A percentile compares a stretch with the other conserved stretches of the same genome.
Conservation (phyloP, 2,113 vertebrate genomes). For the Boulengeromyrus knoepffleri region DNA sequence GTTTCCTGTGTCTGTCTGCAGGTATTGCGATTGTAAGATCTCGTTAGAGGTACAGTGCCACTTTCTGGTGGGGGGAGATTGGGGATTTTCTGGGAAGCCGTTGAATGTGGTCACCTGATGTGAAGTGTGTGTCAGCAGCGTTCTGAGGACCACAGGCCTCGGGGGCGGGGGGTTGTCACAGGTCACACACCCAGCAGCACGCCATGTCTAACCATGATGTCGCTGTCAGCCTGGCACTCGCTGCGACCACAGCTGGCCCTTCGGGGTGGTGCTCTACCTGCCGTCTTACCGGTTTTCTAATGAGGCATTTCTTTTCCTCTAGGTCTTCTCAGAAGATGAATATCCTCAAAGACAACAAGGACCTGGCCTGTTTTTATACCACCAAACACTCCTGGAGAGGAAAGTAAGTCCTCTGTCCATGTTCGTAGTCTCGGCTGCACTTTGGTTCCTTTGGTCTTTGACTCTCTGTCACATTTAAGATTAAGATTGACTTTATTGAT, state of each 20-base stretch:
- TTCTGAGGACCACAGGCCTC: neutral
- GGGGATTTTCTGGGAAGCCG: neutral
- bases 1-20: neutral
- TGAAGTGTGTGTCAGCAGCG: slow-evolving; percentile 9
- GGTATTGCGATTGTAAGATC: neutral
- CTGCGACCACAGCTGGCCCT: neutral
- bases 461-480: neutral
- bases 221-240: neutral
- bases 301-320: slow-evolving; percentile 31
- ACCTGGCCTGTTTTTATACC: slow-evolving; percentile 98
- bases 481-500: neutral
- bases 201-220: neutral
- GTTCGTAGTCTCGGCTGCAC: neutral
- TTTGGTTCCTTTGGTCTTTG: neutral
- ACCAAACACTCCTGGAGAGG: slow-evolving; percentile 99
- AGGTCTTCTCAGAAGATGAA: slow-evolving; percentile 93
- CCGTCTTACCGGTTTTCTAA: neutral
- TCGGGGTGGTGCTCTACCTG: neutral
- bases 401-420: slow-evolving; percentile 73
- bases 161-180: neutral
- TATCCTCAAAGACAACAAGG: slow-evolving; percentile 94
- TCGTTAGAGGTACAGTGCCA: neutral
- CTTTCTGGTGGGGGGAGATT: neutral
- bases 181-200: neutral
- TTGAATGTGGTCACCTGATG: slow-evolving; percentile 11